Base-by-base conservation (phyloP, 2,888 invertebrate genomes). In the Blastobasis adustella region DNA sequence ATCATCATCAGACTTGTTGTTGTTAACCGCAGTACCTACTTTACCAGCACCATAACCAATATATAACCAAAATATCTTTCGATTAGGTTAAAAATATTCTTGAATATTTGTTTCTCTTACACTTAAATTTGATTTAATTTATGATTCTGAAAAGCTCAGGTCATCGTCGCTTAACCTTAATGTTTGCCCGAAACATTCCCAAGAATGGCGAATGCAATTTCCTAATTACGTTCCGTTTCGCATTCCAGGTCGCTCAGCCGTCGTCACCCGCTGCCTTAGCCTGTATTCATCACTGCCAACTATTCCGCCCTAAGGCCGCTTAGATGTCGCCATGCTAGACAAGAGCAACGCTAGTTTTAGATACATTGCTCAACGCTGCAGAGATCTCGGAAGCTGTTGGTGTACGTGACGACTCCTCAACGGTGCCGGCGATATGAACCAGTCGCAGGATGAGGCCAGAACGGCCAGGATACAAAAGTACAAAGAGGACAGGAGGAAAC, bases 401-500 rank as follows among this genome's bases (percentile, higher is more conserved):
- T 67, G 76, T 46, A 70, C 80, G 79, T 82, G 85, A 84, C 84
- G 72, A 64, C 70, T 62, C 57, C 71, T 66, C 57, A 64, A 65
- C 44, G 57, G 52, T 56, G 68, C 64, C 55, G 62, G 63, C 69
- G 75, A 66, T 56, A 88, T 88, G 87, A 87, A 72, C 59, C 77
- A 76, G 63, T 71, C 82, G 54, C 79, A 76, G 56, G 89, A 89
- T 61, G 89, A 89, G 73, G 89, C 83, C 73, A 81, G 90, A 59
- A 88, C 90, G 71, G 92, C 91, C 76, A 87, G 93, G 70, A 92
- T 93, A 66, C 91, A 91, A 64, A 90, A 90, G 63, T 94, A 93
- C 78, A 94, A 94, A 73, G 94, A 94, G 67, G 93, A 94, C 70
- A 86, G 94, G 51, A 89, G 92, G 56, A 90, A 90, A 64, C 93